A percentile compares a stretch with the other conserved stretches of the same genome.
phyloP scores from a whole-genome alignment of 2,888 invertebrate species.

The Palloptera scutellata region DNA sequence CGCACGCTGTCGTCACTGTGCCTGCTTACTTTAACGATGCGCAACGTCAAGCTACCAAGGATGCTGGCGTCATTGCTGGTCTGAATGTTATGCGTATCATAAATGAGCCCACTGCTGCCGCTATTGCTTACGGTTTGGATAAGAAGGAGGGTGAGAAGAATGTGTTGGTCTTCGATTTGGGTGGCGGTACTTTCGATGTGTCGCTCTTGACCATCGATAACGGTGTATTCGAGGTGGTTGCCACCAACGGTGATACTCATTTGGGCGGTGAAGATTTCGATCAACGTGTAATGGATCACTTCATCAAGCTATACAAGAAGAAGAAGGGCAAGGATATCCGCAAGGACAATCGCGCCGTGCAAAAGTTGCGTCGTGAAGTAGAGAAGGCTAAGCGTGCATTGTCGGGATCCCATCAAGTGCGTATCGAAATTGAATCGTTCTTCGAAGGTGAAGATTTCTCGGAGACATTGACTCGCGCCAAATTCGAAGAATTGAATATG shows the following conservation, averaged over 20 bases:
- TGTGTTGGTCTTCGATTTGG: constrained; percentile 97
- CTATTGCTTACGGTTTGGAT: constrained; percentile 96
- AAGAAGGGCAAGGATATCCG: constrained; percentile 98
- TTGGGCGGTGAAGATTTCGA: constrained; percentile 99
- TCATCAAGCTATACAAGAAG: constrained; percentile 98
- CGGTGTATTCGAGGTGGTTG: constrained; percentile 89
- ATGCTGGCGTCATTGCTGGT: constrained; percentile 92
- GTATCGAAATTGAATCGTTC: constrained; percentile 98
- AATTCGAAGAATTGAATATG: constrained; percentile 98
- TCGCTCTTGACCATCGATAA: constrained; percentile 98
- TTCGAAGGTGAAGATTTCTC: constrained; percentile 98
- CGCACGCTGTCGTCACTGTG: constrained; percentile 72
- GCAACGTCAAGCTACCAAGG: constrained; percentile 98
- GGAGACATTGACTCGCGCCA: constrained; percentile 96
- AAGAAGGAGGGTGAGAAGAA: constrained; percentile 98
- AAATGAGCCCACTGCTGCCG: constrained; percentile 97
- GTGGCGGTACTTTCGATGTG: constrained; percentile 99
- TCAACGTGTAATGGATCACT: constrained; percentile 98
- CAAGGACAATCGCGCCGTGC: constrained; percentile 92
- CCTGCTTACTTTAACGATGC: constrained; percentile 99
- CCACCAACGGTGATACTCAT: constrained; percentile 86
- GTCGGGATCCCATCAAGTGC: constrained; percentile 90
- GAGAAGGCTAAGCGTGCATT: constrained; percentile 97
- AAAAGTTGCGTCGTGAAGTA: constrained; percentile 95
- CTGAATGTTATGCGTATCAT: constrained; percentile 78